Base-by-base conservation (phyloP, 1,140 invertebrate species). In the Dinoponera quadriceps region DNA sequence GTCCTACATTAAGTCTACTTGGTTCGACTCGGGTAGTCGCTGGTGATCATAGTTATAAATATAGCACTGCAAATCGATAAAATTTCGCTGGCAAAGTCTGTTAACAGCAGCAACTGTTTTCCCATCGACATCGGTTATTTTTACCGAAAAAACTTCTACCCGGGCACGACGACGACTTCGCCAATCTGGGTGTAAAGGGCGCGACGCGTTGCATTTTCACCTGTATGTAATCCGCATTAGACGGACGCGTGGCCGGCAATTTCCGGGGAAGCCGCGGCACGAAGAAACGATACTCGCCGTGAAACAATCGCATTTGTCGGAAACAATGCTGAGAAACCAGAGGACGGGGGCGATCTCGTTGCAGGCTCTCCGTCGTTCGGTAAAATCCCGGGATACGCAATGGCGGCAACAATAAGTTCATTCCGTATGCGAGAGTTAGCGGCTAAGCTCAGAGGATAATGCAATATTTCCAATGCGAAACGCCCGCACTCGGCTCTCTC, bases 381-480 rank as follows among this genome's bases (percentile, higher is more conserved):
- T 11, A 69, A 72, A 72, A 63, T 55, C 38, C 20, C 11, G 71
- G 51, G 60, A 48, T 66, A 51, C 62, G 49, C 3, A 14, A 44
- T 11, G 18, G 57, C 49, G 11, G 33, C 48, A 84, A 84, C 83
- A 81, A 83, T 78, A 81, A 85, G 83, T 88, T 91, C 85, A 91
- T 91, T 90, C 65, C 83, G 85, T 90, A 91, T 91, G 86, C 90
- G 85, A 86, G 85, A 85, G 75, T 85, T 85, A 88, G 73, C 83
- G 18, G 74, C 84, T 75, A 75, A 77, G 82, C 60, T 82, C 71
- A 78, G 78, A 16, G 60, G 82, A 83, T 90, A 89, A 89, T 90
- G 83, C 86, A 88, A 91, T 91, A 85, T 90, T 89, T 87, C 81
- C 51, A 1, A 25, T 78, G 72, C 74, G 84, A 86, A 81, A 69